These are phyloP conservation scores for Actinopyga echinites DNA, from an alignment of 53 echinoderm and acorn worm genomes.

Conservation along the genomic window DNA sequence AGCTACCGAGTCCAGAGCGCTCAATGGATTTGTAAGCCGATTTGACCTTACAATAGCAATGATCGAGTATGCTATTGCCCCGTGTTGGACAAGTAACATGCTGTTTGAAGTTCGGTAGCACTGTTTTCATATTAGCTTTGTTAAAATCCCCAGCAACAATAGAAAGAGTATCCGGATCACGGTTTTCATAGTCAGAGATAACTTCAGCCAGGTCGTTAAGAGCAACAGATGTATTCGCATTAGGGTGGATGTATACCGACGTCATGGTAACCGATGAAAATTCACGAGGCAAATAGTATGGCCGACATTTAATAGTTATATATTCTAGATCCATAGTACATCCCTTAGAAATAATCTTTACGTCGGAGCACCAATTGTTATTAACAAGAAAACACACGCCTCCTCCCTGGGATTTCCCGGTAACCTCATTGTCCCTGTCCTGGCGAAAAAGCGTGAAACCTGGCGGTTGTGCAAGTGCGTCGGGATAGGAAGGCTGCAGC, in stretches of 20 bases:
- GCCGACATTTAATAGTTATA: constrained; percentile 55
- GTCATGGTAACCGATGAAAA: no score
- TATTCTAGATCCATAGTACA: constrained; percentile 44
- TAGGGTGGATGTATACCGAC: no score
- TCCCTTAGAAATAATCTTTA: constrained; percentile 19
- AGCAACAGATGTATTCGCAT: no score
- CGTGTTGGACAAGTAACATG: constrained; percentile 30
- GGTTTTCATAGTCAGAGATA: neutral
- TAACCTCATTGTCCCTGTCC: constrained; percentile 35
- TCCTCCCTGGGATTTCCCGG: constrained; percentile 48
- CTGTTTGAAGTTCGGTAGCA: constrained; percentile 24
- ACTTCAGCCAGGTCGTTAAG: constrained; percentile 3
- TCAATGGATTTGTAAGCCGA: constrained; percentile 29
- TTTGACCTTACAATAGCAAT: constrained; percentile 8
- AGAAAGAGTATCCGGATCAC: neutral
- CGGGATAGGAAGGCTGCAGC: constrained; percentile 22
- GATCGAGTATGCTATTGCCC: constrained; percentile 19
- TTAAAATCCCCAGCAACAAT: constrained; percentile 27
- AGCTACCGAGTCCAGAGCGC: constrained; percentile 1
- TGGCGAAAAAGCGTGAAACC: constrained; percentile 50
- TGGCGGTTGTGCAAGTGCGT: constrained; percentile 28
- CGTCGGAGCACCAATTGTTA: constrained; percentile 47
- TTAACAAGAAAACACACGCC: constrained; percentile 49
- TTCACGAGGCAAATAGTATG: constrained; percentile 45
- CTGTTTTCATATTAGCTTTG: constrained; percentile 19